These are phyloP conservation scores for Apamea sordens DNA, from an alignment of 2,888 invertebrate species.

Conservation along the genomic window DNA sequence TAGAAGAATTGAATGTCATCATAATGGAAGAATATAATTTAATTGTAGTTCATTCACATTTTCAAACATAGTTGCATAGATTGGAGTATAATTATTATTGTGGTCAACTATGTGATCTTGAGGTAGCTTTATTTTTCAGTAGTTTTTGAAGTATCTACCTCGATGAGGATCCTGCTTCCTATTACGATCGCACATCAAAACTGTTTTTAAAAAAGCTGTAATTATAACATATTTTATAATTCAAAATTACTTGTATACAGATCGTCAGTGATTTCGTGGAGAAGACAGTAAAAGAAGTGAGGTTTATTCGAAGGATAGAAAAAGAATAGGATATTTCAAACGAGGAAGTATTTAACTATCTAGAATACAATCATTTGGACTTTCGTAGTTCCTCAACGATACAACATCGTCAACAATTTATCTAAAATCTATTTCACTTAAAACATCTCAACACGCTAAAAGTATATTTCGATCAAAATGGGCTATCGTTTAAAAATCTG, in stretches of 20 bases:
- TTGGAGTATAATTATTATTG: neutral
- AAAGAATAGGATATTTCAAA: conserved; percentile 5
- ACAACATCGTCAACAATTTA: conserved; percentile 27
- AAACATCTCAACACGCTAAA: conserved; percentile 19
- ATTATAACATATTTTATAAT: neutral
- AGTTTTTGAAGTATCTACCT: neutral
- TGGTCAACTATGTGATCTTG: conserved; percentile 10
- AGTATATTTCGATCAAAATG: conserved; percentile 15
- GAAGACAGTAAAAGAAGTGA: neutral
- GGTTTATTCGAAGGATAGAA: neutral
- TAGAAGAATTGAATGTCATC: conserved; percentile 8
- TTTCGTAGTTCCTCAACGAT: conserved; percentile 15
- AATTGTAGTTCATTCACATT: conserved; percentile 18
- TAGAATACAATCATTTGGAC: conserved; percentile 35
- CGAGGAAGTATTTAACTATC: conserved; percentile 10
- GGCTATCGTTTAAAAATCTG: conserved; percentile 24
- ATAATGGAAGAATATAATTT: neutral
- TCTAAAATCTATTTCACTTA: conserved; percentile 29
- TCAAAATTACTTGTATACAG: neutral
- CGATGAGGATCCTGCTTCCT: neutral
- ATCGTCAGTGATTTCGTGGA: conserved; percentile 6
- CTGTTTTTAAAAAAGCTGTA: neutral
- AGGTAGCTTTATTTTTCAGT: neutral
- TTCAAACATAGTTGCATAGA: neutral
- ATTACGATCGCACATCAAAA: neutral